These are phyloP conservation scores for Drosophila baimaii DNA, from an alignment of 1,140 invertebrate species.

Conservation along the genomic window DNA sequence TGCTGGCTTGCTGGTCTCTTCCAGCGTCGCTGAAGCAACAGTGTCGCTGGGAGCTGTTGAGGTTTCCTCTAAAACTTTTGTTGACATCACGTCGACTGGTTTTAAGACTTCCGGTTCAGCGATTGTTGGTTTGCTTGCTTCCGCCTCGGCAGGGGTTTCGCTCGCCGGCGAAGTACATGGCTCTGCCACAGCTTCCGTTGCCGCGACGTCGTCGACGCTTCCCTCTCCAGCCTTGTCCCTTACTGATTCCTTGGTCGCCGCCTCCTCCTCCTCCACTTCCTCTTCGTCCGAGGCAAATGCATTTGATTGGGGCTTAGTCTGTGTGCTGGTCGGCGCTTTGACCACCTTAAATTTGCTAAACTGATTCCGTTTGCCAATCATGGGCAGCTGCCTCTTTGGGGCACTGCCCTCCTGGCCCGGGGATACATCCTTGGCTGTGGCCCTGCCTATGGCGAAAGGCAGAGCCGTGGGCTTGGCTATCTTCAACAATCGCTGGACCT, in stretches of 20 bases:
- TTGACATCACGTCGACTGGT: constrained; percentile 29
- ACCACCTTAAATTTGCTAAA: constrained; percentile 81
- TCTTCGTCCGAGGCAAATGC: constrained; percentile 79
- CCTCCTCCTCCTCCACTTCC: constrained; percentile 81
- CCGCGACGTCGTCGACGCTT: not conserved
- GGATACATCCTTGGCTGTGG: not conserved
- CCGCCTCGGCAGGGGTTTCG: constrained; percentile 20
- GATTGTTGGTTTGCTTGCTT: constrained; percentile 46
- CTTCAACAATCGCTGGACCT: constrained; percentile 89
- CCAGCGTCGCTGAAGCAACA: constrained; percentile 13
- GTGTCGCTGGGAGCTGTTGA: constrained; percentile 9
- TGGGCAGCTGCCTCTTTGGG: constrained; percentile 71
- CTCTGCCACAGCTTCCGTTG: constrained; percentile 34
- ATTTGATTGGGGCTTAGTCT: constrained; percentile 36
- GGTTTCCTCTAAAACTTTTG: constrained; percentile 41
- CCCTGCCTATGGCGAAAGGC: constrained; percentile 17
- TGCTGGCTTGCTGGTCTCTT: not conserved
- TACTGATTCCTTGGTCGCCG: constrained; percentile 57
- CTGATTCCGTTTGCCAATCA: constrained; percentile 82
- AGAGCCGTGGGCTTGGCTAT: constrained; percentile 88
- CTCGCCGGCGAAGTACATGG: constrained; percentile 21
- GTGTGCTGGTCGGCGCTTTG: constrained; percentile 34
- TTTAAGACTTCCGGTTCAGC: constrained; percentile 49
- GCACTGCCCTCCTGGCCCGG: not conserved
- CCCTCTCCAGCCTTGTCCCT: constrained; percentile 30